Percentiles rank a stretch among this genome's conserved stretches.
Evolutionary conservation across 2,888 invertebrate species (phyloP).

Genomic region (Sclerodermus sp.): DNA sequence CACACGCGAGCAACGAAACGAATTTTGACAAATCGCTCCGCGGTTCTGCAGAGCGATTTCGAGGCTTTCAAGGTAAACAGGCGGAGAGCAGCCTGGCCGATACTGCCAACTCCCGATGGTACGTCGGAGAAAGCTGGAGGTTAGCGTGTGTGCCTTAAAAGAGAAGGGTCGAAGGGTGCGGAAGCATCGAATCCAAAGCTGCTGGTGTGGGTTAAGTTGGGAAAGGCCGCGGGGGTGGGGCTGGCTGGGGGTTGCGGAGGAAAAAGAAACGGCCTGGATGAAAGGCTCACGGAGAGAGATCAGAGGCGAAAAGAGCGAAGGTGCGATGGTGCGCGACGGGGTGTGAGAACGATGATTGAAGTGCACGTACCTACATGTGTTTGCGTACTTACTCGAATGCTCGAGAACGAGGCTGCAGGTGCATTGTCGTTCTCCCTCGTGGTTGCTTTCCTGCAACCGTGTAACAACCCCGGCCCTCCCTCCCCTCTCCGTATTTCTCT

Average conservation of each 20-base stretch:
- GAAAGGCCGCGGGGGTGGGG: slow-evolving; percentile 5
- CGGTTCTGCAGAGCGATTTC: slow-evolving; percentile 13
- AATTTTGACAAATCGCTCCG: slow-evolving; percentile 1
- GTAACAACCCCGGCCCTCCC: not conserved
- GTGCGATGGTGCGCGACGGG: slow-evolving; percentile 44
- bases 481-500: not conserved
- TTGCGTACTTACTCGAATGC: slow-evolving; percentile 39
- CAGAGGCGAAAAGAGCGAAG: slow-evolving; percentile 41
- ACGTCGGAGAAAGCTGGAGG: slow-evolving; percentile 11
- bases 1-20: not conserved
- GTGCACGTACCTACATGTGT: slow-evolving; percentile 48
- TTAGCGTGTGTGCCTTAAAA: slow-evolving; percentile 8
- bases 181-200: too few species aligned
- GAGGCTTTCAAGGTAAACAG: not conserved
- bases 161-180: slow-evolving; percentile 20
- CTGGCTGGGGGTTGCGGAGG: slow-evolving; percentile 1
- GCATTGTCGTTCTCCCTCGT: slow-evolving; percentile 24
- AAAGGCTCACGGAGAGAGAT: slow-evolving; percentile 42
- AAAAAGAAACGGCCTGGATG: slow-evolving; percentile 34
- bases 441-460: slow-evolving; percentile 15
- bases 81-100: not conserved
- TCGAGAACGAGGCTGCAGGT: slow-evolving; percentile 3
- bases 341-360: slow-evolving; percentile 52
- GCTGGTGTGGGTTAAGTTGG: slow-evolving; percentile 16
- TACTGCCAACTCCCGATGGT: not conserved